Percentiles rank a stretch among this genome's conserved stretches.
Conservation (phyloP, 2,113 vertebrate species). For the Halichoeres trimaculatus region DNA sequence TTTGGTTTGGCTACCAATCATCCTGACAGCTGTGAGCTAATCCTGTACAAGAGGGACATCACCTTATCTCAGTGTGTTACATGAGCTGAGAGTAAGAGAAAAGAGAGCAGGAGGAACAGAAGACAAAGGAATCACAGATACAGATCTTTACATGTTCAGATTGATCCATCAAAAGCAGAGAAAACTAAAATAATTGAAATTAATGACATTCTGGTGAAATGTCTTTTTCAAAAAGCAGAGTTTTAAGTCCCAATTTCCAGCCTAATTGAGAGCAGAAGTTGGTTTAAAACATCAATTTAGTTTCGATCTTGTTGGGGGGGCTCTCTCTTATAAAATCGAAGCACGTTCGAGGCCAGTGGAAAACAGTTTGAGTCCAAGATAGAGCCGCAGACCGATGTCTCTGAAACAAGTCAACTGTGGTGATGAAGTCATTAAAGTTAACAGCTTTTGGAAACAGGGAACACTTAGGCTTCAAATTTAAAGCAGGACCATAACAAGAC, state of each 20-base stretch:
- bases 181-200: neutral
- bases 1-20: conserved; percentile 42
- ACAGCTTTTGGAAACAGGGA: conserved; percentile 31
- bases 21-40: conserved; percentile 25
- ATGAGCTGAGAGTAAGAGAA: neutral
- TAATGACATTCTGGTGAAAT: neutral
- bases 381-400: conserved; percentile 41
- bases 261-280: neutral
- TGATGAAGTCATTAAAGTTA: conserved; percentile 65
- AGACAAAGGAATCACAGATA: neutral
- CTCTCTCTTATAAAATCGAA: conserved; percentile 31
- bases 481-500: conserved; percentile 40
- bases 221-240: neutral
- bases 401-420: conserved; percentile 60
- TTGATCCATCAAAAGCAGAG: neutral
- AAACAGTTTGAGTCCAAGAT: conserved; percentile 28
- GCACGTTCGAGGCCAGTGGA: conserved; percentile 23
- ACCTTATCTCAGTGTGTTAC: conserved; percentile 1
- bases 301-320: conserved; percentile 16
- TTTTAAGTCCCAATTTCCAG: conserved; percentile 10
- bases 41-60: conserved; percentile 5
- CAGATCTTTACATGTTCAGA: neutral
- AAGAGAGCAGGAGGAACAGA: neutral
- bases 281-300: conserved; percentile 22
- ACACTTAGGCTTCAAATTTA: conserved; percentile 41